Evolutionary conservation across 2,888 invertebrate genomes (phyloP), one percentile per base, ranked within the genome.

Genomic region (Eristalinus aeneus): DNA sequence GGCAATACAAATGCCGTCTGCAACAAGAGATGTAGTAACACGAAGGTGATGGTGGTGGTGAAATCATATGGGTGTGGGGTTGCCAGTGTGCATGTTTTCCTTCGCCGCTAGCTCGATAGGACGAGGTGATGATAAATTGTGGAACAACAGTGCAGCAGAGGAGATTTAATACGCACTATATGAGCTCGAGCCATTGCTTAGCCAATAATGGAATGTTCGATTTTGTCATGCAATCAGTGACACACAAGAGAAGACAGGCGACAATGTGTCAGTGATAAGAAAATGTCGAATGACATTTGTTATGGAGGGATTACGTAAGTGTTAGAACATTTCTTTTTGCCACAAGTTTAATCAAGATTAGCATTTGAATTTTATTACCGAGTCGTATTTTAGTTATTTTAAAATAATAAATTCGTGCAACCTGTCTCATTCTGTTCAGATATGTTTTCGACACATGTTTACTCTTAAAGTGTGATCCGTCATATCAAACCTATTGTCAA

Each of bases 51-150:
- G 46, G 46, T 46, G 46, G 1, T 46, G 16, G n/a, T n/a, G n/a
- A n/a, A n/a, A n/a, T 46, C 46, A 16, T 8, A 6, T 46, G 46
- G 16, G 46, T 46, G 46, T 46, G 46, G 16, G 46, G 5, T 46
- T 46, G 3, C 3, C 39, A 11, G 11, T 5, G n/a, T 46, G 39
- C 39, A n/a, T 10, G 6, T 1, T 34, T 34, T 1, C 34, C 34
- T 10, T 10, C 6, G 9, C 34, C 34, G 9, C 34, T 10, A 1
- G 6, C 34, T 8, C 46, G 56, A 76, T 54, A 54, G 53, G 27
- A 46, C 65, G 65, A 65, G 60, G 64, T 67, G 81, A 69, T 61
- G 60, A 81, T 76, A 60, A 74, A 80, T 75, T 75, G 31, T 32
- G 23, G 71, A 61, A 32, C 31, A 53, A 46, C n/a, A 16, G 53